Evolutionary conservation across 1,140 invertebrate genomes (phyloP).

Genomic region (Megathymus violae): DNA sequence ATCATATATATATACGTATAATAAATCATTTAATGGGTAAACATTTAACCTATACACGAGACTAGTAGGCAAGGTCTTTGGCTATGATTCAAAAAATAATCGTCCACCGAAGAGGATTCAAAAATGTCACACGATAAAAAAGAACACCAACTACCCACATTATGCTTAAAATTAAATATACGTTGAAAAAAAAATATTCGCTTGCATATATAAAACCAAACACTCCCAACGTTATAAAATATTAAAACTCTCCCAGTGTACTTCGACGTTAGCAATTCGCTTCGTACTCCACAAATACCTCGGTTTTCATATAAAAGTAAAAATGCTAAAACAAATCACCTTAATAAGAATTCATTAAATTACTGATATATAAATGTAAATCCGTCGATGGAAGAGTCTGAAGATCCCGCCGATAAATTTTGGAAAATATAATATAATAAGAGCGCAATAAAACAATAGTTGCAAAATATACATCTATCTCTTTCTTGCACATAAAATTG

Average conservation of each 20-base stretch:
- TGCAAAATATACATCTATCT: not conserved
- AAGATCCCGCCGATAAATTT: not conserved
- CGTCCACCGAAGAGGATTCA: slow-evolving; percentile 1
- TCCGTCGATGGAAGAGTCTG: slow-evolving; percentile 5
- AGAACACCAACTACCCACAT: slow-evolving; percentile 8
- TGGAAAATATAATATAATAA: not conserved
- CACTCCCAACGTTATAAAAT: slow-evolving; percentile 10
- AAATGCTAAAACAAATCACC: slow-evolving; percentile 37
- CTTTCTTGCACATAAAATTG: too few species aligned
- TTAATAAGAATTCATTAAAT: slow-evolving; percentile 18
- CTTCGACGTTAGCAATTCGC: slow-evolving; percentile 36
- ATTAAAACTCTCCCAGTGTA: slow-evolving; percentile 38
- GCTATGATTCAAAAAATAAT: slow-evolving; percentile 51
- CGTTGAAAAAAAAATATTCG: too few species aligned
- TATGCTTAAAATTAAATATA: slow-evolving; percentile 21
- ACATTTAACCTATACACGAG: slow-evolving; percentile 65
- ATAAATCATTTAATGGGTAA: slow-evolving; percentile 63
- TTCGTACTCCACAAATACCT: slow-evolving; percentile 35
- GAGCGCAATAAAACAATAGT: not conserved
- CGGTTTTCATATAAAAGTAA: slow-evolving; percentile 48
- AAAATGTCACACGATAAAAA: slow-evolving; percentile 2
- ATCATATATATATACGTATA: slow-evolving; percentile 37
- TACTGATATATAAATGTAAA: slow-evolving; percentile 25
- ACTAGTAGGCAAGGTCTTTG: slow-evolving; percentile 78
- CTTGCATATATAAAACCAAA: too few species aligned